These are phyloP conservation scores for Dreissena polymorpha DNA, from an alignment of 1,140 invertebrate species.

Conservation along the genomic window DNA sequence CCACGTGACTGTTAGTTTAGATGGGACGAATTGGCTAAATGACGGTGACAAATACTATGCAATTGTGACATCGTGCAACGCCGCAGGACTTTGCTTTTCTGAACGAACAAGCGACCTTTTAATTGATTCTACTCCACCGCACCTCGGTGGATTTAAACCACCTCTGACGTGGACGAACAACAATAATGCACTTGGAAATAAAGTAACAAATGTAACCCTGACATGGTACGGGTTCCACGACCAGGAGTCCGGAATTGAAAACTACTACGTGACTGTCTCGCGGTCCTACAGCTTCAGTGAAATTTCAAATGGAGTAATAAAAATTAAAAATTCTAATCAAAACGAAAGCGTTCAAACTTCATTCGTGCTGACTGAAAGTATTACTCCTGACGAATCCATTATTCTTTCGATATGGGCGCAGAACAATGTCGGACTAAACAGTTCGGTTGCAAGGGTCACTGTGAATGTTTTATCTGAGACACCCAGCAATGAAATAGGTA, in stretches of 20 bases:
- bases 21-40: constrained; percentile 41
- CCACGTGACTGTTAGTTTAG: constrained; percentile 18
- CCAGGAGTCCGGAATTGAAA: constrained; percentile 53
- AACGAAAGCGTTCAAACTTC: not conserved
- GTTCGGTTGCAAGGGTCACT: constrained; percentile 11
- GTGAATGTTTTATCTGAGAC: not conserved
- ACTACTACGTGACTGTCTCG: constrained; percentile 55
- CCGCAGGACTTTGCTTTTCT: constrained; percentile 60
- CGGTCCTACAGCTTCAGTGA: constrained; percentile 53
- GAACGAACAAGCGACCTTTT: constrained; percentile 37
- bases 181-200: not conserved
- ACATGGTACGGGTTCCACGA: constrained; percentile 61
- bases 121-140: constrained; percentile 63
- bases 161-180: constrained; percentile 52
- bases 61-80: constrained; percentile 64
- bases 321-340: not conserved
- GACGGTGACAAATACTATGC: constrained; percentile 61
- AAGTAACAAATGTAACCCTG: constrained; percentile 22
- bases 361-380: not conserved
- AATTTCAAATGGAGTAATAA: constrained; percentile 47
- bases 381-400: constrained; percentile 15
- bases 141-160: constrained; percentile 58
- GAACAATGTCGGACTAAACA: constrained; percentile 31
- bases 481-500: not conserved
- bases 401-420: constrained; percentile 31